Percentiles rank a stretch among this genome's conserved stretches.
Conservation (phyloP, 2,113 vertebrate genomes). For the Apodemus speciosus region DNA sequence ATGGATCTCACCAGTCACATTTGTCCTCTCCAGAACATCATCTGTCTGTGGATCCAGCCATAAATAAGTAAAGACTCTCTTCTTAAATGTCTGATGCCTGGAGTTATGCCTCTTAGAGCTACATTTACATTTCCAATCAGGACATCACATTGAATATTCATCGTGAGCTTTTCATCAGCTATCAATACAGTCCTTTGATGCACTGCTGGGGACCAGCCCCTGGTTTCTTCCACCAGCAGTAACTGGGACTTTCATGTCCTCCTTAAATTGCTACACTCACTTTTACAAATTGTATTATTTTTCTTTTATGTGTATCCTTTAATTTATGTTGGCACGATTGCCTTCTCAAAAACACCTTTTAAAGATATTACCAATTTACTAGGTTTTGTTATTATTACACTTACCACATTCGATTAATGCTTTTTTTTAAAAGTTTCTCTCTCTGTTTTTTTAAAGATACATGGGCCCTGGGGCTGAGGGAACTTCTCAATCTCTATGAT, state of each 20-base stretch:
- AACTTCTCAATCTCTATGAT: constrained; percentile 36
- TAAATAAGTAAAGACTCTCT: constrained; percentile 63
- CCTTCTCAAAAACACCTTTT: constrained; percentile 41
- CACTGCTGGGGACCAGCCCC: constrained; percentile 8
- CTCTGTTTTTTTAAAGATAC: not conserved
- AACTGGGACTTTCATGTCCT: constrained; percentile 54
- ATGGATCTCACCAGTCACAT: not conserved
- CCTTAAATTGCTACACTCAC: constrained; percentile 40
- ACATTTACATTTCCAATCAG: constrained; percentile 72
- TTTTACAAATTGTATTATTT: constrained; percentile 59
- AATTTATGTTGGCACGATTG: constrained; percentile 61
- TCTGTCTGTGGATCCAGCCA: constrained; percentile 32
- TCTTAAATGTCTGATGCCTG: constrained; percentile 55
- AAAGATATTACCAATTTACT: constrained; percentile 40
- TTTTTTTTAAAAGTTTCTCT: constrained; percentile 20
- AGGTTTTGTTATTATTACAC: not conserved
- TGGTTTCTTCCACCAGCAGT: constrained; percentile 24
- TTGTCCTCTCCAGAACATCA: constrained; percentile 1
- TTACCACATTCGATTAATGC: constrained; percentile 26
- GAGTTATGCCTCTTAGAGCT: constrained; percentile 44
- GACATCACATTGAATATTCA: constrained; percentile 72
- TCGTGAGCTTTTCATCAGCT: constrained; percentile 72
- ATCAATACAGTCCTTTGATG: constrained; percentile 64
- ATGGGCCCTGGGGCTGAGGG: not conserved
- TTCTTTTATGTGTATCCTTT: constrained; percentile 49